Conservation (phyloP, 2,113 vertebrate genomes). For the Ceyx cyanopectus region DNA sequence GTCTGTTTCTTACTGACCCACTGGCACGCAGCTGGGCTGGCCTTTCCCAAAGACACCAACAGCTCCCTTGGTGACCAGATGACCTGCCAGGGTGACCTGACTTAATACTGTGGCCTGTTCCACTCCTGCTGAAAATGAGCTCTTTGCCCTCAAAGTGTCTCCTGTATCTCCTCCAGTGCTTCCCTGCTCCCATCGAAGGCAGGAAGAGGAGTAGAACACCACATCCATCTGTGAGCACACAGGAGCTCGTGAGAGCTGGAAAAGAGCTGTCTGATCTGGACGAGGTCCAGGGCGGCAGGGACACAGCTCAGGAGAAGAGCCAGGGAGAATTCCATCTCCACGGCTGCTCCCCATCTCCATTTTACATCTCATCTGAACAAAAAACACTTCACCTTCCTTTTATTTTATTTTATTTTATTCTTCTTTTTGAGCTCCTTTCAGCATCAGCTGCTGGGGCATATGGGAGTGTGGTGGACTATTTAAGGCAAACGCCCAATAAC, state of each 20-base stretch:
- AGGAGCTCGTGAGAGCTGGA: not conserved
- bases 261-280: not conserved
- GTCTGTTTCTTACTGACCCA: not conserved
- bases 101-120: rapidly evolving
- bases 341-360: rapidly evolving
- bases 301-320: not conserved
- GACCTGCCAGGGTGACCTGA: not conserved
- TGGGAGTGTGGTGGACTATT: conserved; percentile 17
- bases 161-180: not conserved
- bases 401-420: rapidly evolving
- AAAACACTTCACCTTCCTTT: not conserved
- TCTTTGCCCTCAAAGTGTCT: rapidly evolving
- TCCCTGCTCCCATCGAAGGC: not conserved
- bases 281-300: not conserved
- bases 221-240: not conserved
- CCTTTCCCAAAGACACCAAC: not conserved
- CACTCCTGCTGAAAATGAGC: not conserved
- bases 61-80: not conserved
- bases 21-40: rapidly evolving
- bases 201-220: not conserved
- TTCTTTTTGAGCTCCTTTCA: not conserved
- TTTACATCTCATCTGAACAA: not conserved
- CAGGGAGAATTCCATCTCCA: not conserved
- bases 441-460: not conserved
- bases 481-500: conserved; percentile 50